phyloP scores from a whole-genome alignment of 2,888 invertebrate genomes.

The Pammene fasciana region DNA sequence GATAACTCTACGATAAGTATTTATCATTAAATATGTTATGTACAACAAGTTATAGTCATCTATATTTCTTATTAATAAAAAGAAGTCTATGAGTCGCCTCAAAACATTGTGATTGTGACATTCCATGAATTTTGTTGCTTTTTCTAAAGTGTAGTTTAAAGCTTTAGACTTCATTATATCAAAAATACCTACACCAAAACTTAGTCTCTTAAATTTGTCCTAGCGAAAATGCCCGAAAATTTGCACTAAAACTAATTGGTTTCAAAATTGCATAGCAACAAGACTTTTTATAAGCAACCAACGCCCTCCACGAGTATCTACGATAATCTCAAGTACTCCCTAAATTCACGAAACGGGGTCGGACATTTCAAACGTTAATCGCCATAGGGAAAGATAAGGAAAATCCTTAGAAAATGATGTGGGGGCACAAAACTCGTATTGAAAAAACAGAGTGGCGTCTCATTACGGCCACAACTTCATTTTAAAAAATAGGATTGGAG shows the following conservation, averaged over 20 bases:
- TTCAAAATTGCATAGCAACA: constrained; percentile 16
- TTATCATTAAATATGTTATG: too few relatives aligned
- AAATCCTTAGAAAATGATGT: constrained; percentile 35
- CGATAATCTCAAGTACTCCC: constrained; percentile 26
- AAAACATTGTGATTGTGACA: too few relatives aligned
- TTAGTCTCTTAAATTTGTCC: neutral
- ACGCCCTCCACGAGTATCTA: constrained; percentile 5
- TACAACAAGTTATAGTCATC: too few relatives aligned
- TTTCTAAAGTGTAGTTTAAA: neutral
- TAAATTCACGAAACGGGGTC: constrained; percentile 32
- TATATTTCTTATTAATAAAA: too few relatives aligned
- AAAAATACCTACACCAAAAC: neutral
- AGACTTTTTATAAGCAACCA: neutral
- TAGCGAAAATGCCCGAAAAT: neutral
- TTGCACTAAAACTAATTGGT: constrained; percentile 1
- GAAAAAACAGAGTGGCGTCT: constrained; percentile 31
- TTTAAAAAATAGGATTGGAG: constrained; percentile 23
- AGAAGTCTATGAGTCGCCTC: too few relatives aligned
- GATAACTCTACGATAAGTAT: too few relatives aligned
- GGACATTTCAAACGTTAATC: constrained; percentile 41
- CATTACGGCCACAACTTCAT: constrained; percentile 31
- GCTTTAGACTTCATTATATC: neutral
- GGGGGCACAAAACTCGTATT: constrained; percentile 28
- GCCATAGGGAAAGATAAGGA: constrained; percentile 40
- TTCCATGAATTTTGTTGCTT: too few relatives aligned